Base-by-base conservation (phyloP, 1,140 invertebrate genomes). In the Scylla paramamosain region DNA sequence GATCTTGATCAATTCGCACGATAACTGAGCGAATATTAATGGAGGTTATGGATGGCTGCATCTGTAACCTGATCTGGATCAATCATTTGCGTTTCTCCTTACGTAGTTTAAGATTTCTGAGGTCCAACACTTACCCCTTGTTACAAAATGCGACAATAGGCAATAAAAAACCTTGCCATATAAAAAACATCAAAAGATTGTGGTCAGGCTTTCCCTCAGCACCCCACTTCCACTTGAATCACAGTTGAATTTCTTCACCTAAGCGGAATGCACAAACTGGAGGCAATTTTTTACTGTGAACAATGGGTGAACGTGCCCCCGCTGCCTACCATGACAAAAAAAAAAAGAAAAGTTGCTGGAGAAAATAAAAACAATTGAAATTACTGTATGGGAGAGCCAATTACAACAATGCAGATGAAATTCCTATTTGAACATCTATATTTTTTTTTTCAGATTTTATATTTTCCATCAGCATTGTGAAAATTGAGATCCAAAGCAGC, bases 21-120 rank as follows among this genome's bases (percentile, higher is more conserved):
- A 77, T 77, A 20, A 77, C 25, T 77, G 52, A n/a, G 67, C 67
- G 67, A 77, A 77, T 77, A 77, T 77, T 77, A 77, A 77, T 77
- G 67, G 25, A 77, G 20, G 67, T 77, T 77, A 77, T 77, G n/a
- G 67, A 77, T 77, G 67, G n/a, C 67, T 77, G 67, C 20, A 1
- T n/a, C 67, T 77, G 67, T n/a, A n/a, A 77, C 67, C 12, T 77
- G 20, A 20, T 77, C 20, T 77, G n/a, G 25, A 77, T 77, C n/a
- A 77, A 77, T 77, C 67, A n/a, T n/a, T n/a, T n/a, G 67, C 16
- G 16, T 77, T 7, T 77, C 67, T 77, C 25, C 10, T 77, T n/a
- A 77, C 20, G 67, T n/a, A n/a, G 67, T n/a, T n/a, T 3, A 77
- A 77, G 67, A 20, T 77, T 20, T 0, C 25, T 8, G 25, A n/a